Conservation (phyloP, 1,140 invertebrate species). For the Drosophila pallidifrons region DNA sequence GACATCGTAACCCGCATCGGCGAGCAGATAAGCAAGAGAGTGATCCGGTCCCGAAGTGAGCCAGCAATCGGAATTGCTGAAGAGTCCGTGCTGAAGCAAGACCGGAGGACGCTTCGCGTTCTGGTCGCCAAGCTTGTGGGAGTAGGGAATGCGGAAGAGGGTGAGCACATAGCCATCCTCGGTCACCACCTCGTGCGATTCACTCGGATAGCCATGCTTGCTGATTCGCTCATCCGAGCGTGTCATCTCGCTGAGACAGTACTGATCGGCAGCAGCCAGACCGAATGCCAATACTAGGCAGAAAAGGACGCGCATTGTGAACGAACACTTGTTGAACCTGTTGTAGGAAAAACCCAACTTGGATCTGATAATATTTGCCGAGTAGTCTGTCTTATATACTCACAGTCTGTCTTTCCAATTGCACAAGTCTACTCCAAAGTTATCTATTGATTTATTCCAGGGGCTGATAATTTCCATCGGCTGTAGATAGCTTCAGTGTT, state of each 20-base stretch:
- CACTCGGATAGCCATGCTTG: slow-evolving; percentile 68
- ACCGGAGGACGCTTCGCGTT: slow-evolving; percentile 46
- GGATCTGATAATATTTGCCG: slow-evolving; percentile 29
- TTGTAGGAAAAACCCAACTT: background rate
- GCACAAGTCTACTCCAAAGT: background rate
- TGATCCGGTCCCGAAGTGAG: slow-evolving; percentile 62
- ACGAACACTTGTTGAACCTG: background rate
- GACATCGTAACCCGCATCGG: slow-evolving; percentile 89
- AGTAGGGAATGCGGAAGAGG: slow-evolving; percentile 72
- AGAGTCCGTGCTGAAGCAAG: slow-evolving; percentile 71
- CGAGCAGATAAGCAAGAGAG: slow-evolving; percentile 87
- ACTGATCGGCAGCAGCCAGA: slow-evolving; percentile 32
- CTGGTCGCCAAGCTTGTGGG: slow-evolving; percentile 62
- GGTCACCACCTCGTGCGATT: slow-evolving; percentile 58
- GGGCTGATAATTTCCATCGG: slow-evolving; percentile 10
- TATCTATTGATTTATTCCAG: slow-evolving; percentile 33
- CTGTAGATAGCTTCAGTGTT: background rate
- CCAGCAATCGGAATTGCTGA: slow-evolving; percentile 76
- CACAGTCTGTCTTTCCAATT: background rate
- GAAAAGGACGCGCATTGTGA: slow-evolving; percentile 47
- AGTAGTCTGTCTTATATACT: slow-evolving; percentile 28
- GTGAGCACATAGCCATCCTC: slow-evolving; percentile 67
- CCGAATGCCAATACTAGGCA: slow-evolving; percentile 43
- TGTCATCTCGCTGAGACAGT: slow-evolving; percentile 45
- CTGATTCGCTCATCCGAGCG: slow-evolving; percentile 60